A percentile compares a stretch with the other conserved stretches of the same genome.
Evolutionary conservation across 2,113 vertebrate species (phyloP).

Genomic region (Gadus macrocephalus): DNA sequence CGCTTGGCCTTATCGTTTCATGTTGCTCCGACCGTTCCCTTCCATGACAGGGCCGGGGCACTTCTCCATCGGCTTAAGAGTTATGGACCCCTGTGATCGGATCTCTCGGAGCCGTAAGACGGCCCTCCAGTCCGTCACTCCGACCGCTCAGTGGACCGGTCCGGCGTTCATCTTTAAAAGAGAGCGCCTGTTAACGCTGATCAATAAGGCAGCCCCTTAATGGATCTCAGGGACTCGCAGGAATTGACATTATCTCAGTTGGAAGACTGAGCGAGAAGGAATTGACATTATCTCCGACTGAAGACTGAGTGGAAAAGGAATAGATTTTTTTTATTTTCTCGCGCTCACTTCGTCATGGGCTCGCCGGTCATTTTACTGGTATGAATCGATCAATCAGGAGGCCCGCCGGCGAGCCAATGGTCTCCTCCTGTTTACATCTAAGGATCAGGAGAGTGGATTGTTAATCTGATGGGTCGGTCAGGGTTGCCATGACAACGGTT

Average conservation of each 20-base stretch:
- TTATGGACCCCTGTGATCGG: slow-evolving; percentile 30
- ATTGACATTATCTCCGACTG: slow-evolving; percentile 54
- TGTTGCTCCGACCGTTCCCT: slow-evolving; percentile 21
- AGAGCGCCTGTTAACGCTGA: slow-evolving; percentile 60
- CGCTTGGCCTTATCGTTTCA: slow-evolving; percentile 3
- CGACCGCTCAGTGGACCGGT: slow-evolving; percentile 23
- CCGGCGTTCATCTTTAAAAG: slow-evolving; percentile 59
- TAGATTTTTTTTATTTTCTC: slow-evolving; percentile 39
- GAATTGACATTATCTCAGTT: slow-evolving; percentile 55
- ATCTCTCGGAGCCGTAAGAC: slow-evolving; percentile 33
- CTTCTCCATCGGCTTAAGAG: slow-evolving; percentile 26
- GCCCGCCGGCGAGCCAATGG: slow-evolving; percentile 36
- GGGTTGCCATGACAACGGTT: slow-evolving; percentile 11
- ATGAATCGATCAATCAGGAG: slow-evolving; percentile 41
- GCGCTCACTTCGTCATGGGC: slow-evolving; percentile 38
- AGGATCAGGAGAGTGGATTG: slow-evolving; percentile 26
- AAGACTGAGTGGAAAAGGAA: slow-evolving; percentile 45
- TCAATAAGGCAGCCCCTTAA: slow-evolving; percentile 69
- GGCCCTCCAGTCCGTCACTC: slow-evolving; percentile 3
- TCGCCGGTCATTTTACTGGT: slow-evolving; percentile 37
- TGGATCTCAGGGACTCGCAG: slow-evolving; percentile 60
- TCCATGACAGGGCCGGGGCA: slow-evolving; percentile 15
- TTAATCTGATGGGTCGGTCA: slow-evolving; percentile 42
- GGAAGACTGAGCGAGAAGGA: slow-evolving; percentile 51
- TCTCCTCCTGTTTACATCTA: slow-evolving; percentile 24